These are phyloP conservation scores for Limenitis camilla DNA, from an alignment of 2,888 invertebrate genomes.

Conservation along the genomic window DNA sequence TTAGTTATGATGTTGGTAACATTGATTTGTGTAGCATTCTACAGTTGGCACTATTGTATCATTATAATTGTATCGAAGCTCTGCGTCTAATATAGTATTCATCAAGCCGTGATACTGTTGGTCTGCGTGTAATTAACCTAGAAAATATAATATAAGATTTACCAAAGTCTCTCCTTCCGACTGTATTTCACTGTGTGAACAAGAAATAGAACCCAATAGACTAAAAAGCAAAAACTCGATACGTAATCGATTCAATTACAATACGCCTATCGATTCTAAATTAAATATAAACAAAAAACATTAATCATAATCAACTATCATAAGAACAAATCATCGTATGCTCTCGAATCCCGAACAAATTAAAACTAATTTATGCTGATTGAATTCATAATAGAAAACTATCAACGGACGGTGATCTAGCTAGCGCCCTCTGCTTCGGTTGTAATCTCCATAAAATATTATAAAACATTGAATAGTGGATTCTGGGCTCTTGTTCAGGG, in stretches of 20 bases:
- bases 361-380: constrained; percentile 71
- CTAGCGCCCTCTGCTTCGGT: background rate
- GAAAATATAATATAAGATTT: too few species aligned
- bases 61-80: too few species aligned
- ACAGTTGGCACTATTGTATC: too few species aligned
- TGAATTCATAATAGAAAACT: constrained; percentile 70
- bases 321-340: constrained; percentile 47
- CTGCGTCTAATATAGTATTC: too few species aligned
- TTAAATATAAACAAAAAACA: constrained; percentile 48
- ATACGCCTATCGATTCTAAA: constrained; percentile 32
- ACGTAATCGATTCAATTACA: constrained; percentile 12
- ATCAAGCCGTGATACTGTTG: too few species aligned
- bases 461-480: too few species aligned
- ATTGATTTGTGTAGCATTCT: too few species aligned
- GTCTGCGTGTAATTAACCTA: too few species aligned
- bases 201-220: background rate
- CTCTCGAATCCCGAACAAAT: constrained; percentile 49
- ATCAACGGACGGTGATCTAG: constrained; percentile 44
- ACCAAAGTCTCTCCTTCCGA: too few species aligned
- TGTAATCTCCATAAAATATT: background rate
- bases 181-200: background rate
- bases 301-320: constrained; percentile 47
- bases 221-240: constrained; percentile 1
- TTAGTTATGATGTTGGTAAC: too few species aligned
- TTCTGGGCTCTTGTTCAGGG: too few species aligned